Base-by-base conservation (phyloP, 2,113 vertebrate genomes). In the Muntiacus reevesi region DNA sequence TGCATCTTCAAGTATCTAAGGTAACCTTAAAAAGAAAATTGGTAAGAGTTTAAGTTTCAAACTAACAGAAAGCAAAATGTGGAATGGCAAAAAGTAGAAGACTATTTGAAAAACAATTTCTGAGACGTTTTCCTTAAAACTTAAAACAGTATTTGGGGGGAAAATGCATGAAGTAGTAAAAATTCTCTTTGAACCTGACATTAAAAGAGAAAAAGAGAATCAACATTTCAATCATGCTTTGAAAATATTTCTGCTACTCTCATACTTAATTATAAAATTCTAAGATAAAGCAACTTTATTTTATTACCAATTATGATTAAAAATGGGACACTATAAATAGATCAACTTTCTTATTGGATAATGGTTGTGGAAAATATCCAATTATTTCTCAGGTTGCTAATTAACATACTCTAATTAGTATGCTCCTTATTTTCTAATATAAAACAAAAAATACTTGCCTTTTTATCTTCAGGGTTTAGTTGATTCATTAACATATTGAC, bases 401-500 rank as follows among this genome's bases (percentile, higher is more conserved):
- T 83, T 88, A 59, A 15, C 85, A 67, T 81, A 96, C 52, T 95
- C 30, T 59, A 83, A 76, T 36, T 95, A 59, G 23, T 76, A 85
- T 88, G 54, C 30, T 81, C 71, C 11, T 92, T 86, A 55, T 81
- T 97, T 96, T 90, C 60, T 78, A 97, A 95, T 25, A 89, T 54
- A 84, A 95, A 93, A 87, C n/a, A 96, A 82, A 87, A 93, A 97
- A 96, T 74, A 94, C 98, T 98, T 98, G 99, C 99, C 99, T 99
- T 99, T 99, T 99, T 99, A 97, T 99, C 99, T 97, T 99, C 99
- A 0, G 99, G 98, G 95, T 98, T 99, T 94, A 99, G 99, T 93
- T 99, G 99, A 97, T 98, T 99, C 98, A 99, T 99, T 84, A 99
- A 99, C 99, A 99, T 99, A 98, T 99, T 98, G 89, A 99, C 96